Conservation (phyloP, 2,888 invertebrate genomes). For the Megastigmus dorsalis region DNA sequence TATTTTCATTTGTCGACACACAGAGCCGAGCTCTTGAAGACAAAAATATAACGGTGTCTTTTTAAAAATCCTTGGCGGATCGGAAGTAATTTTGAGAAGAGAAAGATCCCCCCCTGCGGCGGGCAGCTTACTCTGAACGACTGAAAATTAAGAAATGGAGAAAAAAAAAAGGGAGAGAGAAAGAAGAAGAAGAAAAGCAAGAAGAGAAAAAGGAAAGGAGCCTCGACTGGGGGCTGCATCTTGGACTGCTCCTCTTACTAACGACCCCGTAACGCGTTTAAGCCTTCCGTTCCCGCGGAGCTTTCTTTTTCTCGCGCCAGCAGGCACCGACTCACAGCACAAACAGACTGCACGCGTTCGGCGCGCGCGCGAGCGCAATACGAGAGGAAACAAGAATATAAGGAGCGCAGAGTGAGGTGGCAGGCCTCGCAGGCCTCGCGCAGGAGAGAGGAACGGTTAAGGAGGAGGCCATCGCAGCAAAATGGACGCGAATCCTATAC, state of each 20-base stretch:
- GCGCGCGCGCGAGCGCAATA: slow-evolving; percentile 2
- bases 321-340: background rate
- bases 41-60: background rate
- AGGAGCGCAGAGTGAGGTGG: slow-evolving; percentile 10
- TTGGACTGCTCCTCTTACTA: slow-evolving; percentile 31
- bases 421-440: too few relatives aligned
- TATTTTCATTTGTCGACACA: slow-evolving; percentile 8
- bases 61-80: slow-evolving; percentile 17
- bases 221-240: slow-evolving; percentile 13
- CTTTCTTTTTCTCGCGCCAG: slow-evolving; percentile 10
- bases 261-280: slow-evolving; percentile 55
- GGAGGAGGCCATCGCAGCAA: too few relatives aligned
- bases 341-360: background rate
- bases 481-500: slow-evolving; percentile 24
- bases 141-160: background rate
- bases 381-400: slow-evolving; percentile 27
- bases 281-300: slow-evolving; percentile 48
- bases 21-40: background rate
- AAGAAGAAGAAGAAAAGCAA: background rate
- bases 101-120: background rate
- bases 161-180: background rate
- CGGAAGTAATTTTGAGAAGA: background rate
- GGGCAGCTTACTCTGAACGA: background rate
- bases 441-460: too few relatives aligned
- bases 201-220: slow-evolving; percentile 2